Evolutionary conservation across 2,113 vertebrate species (phyloP).

Genomic region (Chloropsis cyanopogon): DNA sequence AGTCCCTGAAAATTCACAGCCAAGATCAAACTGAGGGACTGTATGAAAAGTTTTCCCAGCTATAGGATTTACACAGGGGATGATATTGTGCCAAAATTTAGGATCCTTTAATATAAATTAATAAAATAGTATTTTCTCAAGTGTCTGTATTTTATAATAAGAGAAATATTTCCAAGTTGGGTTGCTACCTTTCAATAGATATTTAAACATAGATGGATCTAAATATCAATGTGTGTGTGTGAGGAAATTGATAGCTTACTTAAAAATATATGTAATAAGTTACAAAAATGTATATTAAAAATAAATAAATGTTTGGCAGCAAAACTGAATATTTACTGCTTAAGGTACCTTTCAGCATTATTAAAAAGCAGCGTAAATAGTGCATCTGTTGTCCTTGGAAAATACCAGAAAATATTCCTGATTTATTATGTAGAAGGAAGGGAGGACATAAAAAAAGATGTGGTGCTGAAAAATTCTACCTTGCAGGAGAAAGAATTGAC

Average conservation of each 20-base stretch:
- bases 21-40: not conserved
- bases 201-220: not conserved
- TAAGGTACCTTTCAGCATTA: constrained; percentile 31
- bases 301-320: not conserved
- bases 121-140: not conserved
- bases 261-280: not conserved
- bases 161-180: not conserved
- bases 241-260: not conserved
- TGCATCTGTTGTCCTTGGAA: constrained; percentile 57
- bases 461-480: constrained; percentile 22
- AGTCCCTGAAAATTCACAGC: not conserved
- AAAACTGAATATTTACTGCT: constrained; percentile 16
- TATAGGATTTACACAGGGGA: not conserved
- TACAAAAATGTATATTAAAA: not conserved
- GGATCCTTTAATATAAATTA: not conserved
- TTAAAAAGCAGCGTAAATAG: constrained; percentile 21
- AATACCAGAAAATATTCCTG: constrained; percentile 57
- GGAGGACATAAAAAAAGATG: constrained; percentile 31
- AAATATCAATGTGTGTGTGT: not conserved
- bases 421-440: constrained; percentile 55
- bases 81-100: not conserved
- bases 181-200: not conserved
- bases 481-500: constrained; percentile 9
- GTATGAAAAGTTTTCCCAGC: not conserved
- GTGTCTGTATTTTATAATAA: not conserved